Evolutionary conservation across 2,113 vertebrate species (phyloP), one percentile per base, ranked within the genome.

Genomic region (Upupa epops): DNA sequence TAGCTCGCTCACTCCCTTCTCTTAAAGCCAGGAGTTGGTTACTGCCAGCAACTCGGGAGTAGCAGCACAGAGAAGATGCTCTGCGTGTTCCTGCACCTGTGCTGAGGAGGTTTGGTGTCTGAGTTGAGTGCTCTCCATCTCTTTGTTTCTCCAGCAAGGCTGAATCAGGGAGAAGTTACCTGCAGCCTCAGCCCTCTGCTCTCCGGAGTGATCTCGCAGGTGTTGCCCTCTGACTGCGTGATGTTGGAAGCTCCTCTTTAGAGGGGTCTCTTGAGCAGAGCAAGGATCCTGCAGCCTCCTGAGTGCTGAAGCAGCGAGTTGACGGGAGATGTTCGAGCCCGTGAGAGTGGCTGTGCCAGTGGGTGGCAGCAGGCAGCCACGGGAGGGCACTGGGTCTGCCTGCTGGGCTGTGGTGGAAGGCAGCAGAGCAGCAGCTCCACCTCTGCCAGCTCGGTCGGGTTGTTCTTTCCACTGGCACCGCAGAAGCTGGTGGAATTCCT

Each of bases 11-110:
- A 2, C 15, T 19, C 12, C 3, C 24, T n/a, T 19, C 5, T 21
- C 22, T 1, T 3, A 5, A 16, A 0, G 3, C 25, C 45, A 16
- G 52, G 20, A 3, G 2, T 17, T 7, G 55, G 17, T 37, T 9
- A 2, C 6, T 29, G 1, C 8, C 14, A 6, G 32, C 1, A 28
- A 25, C 45, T n/a, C 5, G 3, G 58, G 4, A 18, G 2, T 13
- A 24, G 80, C 48, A 59, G n/a, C 45, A 2, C 21, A 5, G 36
- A 31, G 71, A 28, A 58, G 80, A 16, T 36, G 19, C 66, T 59
- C 51, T 59, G 32, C n/a, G 0, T 1, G 3, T 70, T 54, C 25
- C 68, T 17, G 26, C 12, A 19, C 51, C 40, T 31, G 4, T 0
- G 4, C 26, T 0, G 8, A 19, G n/a, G n/a, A 52, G n/a, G 28